phyloP scores from a whole-genome alignment of 2,888 invertebrate species.

The Aphidius colemani region DNA sequence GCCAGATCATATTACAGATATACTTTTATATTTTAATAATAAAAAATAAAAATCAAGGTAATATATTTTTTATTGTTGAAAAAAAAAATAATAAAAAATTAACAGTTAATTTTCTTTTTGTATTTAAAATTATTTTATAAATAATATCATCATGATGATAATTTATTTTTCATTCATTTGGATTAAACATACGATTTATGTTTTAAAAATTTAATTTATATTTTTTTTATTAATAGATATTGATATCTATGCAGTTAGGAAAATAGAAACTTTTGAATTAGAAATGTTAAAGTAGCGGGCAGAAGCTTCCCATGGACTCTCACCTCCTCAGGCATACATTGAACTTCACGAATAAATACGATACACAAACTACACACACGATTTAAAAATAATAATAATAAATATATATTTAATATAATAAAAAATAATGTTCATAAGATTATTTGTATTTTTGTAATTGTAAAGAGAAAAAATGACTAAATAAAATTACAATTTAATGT shows the following conservation, averaged over 20 bases:
- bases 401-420: neutral
- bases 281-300: constrained; percentile 48
- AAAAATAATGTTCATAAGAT: constrained; percentile 26
- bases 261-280: constrained; percentile 44
- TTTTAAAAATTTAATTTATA: constrained; percentile 2
- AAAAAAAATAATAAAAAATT: too few relatives aligned
- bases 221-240: constrained; percentile 1
- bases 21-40: constrained; percentile 6
- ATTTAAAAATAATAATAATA: constrained; percentile 1
- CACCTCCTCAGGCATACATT: constrained; percentile 58
- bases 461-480: neutral
- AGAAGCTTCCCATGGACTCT: constrained; percentile 59
- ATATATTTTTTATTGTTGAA: constrained; percentile 20
- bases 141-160: too few relatives aligned
- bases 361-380: constrained; percentile 15
- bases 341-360: constrained; percentile 43
- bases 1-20: neutral
- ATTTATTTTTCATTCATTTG: neutral
- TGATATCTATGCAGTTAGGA: constrained; percentile 25
- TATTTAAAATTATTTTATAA: too few relatives aligned
- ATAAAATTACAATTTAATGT: too few relatives aligned
- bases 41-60: constrained; percentile 6
- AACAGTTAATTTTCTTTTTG: neutral
- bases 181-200: constrained; percentile 9
- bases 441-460: constrained; percentile 27